These are phyloP conservation scores for Tokudaia tokunoshimensis DNA, from an alignment of 2,797 vertebrate species.

Conservation along the genomic window DNA sequence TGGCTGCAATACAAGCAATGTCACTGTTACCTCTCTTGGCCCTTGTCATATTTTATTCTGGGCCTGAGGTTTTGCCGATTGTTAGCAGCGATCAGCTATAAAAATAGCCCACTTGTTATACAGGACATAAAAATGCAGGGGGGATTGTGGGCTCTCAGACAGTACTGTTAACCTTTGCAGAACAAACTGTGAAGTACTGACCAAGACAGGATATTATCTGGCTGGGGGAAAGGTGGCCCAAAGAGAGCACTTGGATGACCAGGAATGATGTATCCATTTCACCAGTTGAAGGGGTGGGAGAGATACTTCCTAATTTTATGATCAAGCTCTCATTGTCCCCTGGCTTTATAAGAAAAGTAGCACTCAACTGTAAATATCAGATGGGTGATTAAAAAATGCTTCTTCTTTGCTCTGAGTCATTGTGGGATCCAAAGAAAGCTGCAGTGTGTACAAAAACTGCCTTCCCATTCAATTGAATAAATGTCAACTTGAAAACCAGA, in stretches of 20 bases:
- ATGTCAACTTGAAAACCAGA: not conserved
- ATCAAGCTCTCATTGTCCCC: not conserved
- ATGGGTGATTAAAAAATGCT: not conserved
- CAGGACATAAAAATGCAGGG: conserved; percentile 84
- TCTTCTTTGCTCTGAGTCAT: not conserved
- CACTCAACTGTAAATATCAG: not conserved
- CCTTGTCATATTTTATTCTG: conserved; percentile 81
- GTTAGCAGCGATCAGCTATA: conserved; percentile 75
- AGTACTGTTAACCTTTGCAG: conserved; percentile 84
- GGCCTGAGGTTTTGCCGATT: conserved; percentile 77
- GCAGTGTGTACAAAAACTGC: not conserved
- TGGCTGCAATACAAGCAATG: conserved; percentile 54
- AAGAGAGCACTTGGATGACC: conserved; percentile 68
- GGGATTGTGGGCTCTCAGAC: conserved; percentile 73
- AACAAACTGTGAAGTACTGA: conserved; percentile 69
- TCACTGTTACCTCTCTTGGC: conserved; percentile 77
- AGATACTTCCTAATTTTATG: conserved; percentile 46
- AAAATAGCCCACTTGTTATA: conserved; percentile 85
- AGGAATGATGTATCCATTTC: conserved; percentile 73
- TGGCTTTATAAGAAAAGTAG: not conserved
- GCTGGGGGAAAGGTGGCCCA: conserved; percentile 15
- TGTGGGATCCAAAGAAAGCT: not conserved
- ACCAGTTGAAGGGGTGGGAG: conserved; percentile 12
- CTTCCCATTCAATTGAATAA: not conserved
- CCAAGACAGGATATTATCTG: not conserved